These are phyloP conservation scores for Albula glossodonta DNA, from an alignment of 2,113 vertebrate species.

Conservation along the genomic window DNA sequence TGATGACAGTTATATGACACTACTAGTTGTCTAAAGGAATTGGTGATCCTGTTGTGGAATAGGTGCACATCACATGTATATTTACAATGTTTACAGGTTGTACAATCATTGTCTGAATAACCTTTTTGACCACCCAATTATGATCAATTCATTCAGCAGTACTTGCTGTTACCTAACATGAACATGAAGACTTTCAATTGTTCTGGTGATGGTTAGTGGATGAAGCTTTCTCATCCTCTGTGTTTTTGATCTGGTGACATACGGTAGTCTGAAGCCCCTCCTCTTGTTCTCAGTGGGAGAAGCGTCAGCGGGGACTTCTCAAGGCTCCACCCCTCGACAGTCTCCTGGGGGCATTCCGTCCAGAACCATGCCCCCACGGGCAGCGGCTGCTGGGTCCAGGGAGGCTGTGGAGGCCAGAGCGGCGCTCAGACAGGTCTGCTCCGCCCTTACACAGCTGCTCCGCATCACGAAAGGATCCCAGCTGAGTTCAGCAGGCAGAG, in stretches of 20 bases:
- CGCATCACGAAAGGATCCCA: background rate
- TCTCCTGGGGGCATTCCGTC: conserved; percentile 65
- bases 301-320: conserved; percentile 61
- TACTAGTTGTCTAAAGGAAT: background rate
- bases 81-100: background rate
- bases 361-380: conserved; percentile 73
- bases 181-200: background rate
- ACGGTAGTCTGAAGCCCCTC: background rate
- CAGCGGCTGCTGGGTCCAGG: conserved; percentile 67
- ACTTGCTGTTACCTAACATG: background rate
- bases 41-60: background rate
- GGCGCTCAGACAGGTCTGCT: conserved; percentile 87
- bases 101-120: background rate
- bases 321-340: conserved; percentile 70
- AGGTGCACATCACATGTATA: background rate
- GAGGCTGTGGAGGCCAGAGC: conserved; percentile 85
- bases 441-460: background rate
- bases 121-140: background rate
- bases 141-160: background rate
- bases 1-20: background rate
- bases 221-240: background rate
- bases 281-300: conserved; percentile 51
- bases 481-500: background rate
- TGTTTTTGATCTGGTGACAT: background rate
- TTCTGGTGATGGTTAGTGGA: background rate